Evolutionary conservation across 2,888 invertebrate genomes (phyloP), one percentile per base, ranked within the genome.

Genomic region (Chirona hameri): DNA sequence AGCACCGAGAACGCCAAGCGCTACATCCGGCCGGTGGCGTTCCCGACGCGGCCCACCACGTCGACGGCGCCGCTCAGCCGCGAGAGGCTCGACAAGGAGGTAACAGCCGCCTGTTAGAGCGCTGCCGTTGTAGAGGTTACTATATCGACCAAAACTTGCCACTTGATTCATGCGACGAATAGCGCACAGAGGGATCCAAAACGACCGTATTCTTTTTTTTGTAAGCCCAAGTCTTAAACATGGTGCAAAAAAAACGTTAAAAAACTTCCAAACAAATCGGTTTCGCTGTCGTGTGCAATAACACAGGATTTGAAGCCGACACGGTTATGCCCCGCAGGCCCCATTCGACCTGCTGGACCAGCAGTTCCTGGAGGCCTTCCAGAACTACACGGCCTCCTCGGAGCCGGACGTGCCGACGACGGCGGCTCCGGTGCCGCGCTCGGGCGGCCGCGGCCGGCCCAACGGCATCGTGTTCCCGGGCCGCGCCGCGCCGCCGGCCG

Each of bases 401-500:
- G 24, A 83, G 82, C 60, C 83, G 82, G 88, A 52, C 52, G 52
- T 15, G 52, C 10, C 89, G 83, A 85, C 88, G 85, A 88, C 84
- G 69, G 81, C 81, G 76, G 65, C 80, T 7, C 65, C 83, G 2
- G 82, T 83, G 29, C 83, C 81, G 10, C 86, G 39, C n/a, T 2
- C 82, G 9, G 76, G 39, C 46, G 65, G 72, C 69, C 82, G 81
- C 27, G 81, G 82, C 7, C 83, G 84, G 27, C 84, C 84, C 29
- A 82, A 94, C 69, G 94, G 94, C 83, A 92, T 96, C 86, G 95
- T 96, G 88, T 96, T 96, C 89, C 96, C 96, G 18, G 95, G 95
- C 87, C 94, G 95, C 82, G 95, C 95, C 89, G 95, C 96, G 39
- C 82, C 83, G 24, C 82, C 83, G 18, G 83, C 83, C 76, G 92